Evolutionary conservation across 1,140 invertebrate species (phyloP).

Genomic region (Calephelis virginiensis): DNA sequence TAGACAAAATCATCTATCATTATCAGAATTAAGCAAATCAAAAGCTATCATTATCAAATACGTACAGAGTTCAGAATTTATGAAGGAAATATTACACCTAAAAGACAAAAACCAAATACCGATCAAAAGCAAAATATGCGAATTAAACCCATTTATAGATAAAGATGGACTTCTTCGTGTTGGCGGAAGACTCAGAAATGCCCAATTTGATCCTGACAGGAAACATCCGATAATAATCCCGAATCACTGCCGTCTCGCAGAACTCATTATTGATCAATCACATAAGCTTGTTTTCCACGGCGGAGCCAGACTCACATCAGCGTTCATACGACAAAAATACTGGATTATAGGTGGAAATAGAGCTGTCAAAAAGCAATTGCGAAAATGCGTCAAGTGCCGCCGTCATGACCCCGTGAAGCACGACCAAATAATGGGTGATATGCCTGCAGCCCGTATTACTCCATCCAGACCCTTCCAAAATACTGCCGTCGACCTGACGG

Average conservation of each 20-base stretch:
- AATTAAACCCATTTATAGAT: neutral
- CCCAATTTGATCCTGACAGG: constrained; percentile 38
- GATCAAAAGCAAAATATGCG: constrained; percentile 1
- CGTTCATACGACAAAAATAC: constrained; percentile 17
- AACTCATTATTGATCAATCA: constrained; percentile 39
- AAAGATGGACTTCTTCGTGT: constrained; percentile 34
- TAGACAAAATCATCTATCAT: too few species aligned
- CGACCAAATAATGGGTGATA: constrained; percentile 20
- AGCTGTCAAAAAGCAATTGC: neutral
- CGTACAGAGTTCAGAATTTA: too few species aligned
- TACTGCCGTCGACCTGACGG: constrained; percentile 20
- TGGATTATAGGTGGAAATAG: constrained; percentile 1
- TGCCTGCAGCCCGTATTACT: constrained; percentile 10
- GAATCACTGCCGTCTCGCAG: constrained; percentile 34
- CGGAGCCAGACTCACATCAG: constrained; percentile 20
- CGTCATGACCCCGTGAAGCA: neutral
- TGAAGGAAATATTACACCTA: too few species aligned
- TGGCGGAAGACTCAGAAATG: constrained; percentile 33
- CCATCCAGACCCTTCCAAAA: constrained; percentile 7
- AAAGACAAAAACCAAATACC: too few species aligned
- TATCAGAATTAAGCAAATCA: too few species aligned
- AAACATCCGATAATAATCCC: constrained; percentile 66
- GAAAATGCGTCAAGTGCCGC: neutral
- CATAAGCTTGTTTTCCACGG: constrained; percentile 27
- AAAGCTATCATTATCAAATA: too few species aligned